Evolutionary conservation across 2,797 vertebrate species (phyloP).

Genomic region (Uromys caudimaculatus): DNA sequence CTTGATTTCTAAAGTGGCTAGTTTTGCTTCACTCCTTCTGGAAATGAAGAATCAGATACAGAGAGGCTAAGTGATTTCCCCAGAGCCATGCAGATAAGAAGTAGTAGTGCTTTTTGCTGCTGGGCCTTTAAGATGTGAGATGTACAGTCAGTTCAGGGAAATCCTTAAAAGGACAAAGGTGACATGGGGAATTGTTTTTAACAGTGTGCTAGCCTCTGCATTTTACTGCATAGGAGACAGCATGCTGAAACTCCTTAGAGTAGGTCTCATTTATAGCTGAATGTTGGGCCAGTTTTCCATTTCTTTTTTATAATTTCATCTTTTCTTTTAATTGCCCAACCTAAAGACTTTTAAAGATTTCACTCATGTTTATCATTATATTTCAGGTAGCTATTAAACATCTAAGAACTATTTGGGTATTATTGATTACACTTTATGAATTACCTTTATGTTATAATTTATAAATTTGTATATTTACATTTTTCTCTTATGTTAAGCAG

Average conservation of each 20-base stretch:
- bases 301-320: constrained; percentile 26
- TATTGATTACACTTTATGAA: background rate
- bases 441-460: constrained; percentile 35
- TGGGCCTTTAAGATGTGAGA: background rate
- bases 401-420: constrained; percentile 38
- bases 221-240: constrained; percentile 36
- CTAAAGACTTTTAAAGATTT: constrained; percentile 59
- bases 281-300: constrained; percentile 12
- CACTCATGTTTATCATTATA: constrained; percentile 59
- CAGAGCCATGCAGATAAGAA: background rate
- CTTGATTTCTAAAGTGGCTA: background rate
- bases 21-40: constrained; percentile 13
- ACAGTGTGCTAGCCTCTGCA: constrained; percentile 43
- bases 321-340: background rate
- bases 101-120: background rate
- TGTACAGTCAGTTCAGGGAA: constrained; percentile 13
- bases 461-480: background rate
- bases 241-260: background rate
- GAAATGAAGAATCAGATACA: background rate
- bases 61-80: background rate
- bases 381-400: constrained; percentile 17
- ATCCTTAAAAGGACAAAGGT: constrained; percentile 17
- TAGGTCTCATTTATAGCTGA: constrained; percentile 43
- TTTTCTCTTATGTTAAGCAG: constrained; percentile 21
- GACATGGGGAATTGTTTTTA: constrained; percentile 48